Evolutionary conservation across 2,113 vertebrate genomes (phyloP).

Genomic region (Athene noctua): DNA sequence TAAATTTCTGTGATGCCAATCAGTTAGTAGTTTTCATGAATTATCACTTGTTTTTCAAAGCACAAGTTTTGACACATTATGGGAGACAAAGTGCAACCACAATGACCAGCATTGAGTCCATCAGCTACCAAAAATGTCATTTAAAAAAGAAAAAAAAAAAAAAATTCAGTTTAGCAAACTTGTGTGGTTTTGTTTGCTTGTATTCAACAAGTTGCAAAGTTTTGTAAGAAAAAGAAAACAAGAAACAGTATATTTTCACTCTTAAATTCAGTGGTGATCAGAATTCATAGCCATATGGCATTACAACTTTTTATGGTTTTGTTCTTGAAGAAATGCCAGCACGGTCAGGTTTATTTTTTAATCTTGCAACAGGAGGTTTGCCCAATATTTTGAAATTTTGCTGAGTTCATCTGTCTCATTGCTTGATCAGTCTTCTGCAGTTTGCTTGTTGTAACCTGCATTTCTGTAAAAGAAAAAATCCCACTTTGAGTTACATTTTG

Average conservation of each 20-base stretch:
- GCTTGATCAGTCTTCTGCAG: not conserved
- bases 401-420: not conserved
- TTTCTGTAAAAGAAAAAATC: not conserved
- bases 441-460: not conserved
- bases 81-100: not conserved
- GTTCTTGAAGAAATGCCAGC: not conserved
- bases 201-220: not conserved
- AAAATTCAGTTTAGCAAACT: not conserved
- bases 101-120: not conserved
- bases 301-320: not conserved
- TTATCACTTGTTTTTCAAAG: not conserved
- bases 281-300: not conserved
- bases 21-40: not conserved
- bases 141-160: not conserved
- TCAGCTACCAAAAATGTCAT: not conserved
- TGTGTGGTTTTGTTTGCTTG: not conserved
- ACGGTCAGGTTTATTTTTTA: not conserved
- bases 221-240: not conserved
- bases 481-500: not conserved
- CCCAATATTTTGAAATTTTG: not conserved
- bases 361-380: not conserved
- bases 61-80: not conserved
- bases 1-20: not conserved
- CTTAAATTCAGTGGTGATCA: not conserved
- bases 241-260: not conserved